A percentile compares a stretch with the other conserved stretches of the same genome.
phyloP scores from a whole-genome alignment of 2,888 invertebrate species.

The Eilema sororculum region DNA sequence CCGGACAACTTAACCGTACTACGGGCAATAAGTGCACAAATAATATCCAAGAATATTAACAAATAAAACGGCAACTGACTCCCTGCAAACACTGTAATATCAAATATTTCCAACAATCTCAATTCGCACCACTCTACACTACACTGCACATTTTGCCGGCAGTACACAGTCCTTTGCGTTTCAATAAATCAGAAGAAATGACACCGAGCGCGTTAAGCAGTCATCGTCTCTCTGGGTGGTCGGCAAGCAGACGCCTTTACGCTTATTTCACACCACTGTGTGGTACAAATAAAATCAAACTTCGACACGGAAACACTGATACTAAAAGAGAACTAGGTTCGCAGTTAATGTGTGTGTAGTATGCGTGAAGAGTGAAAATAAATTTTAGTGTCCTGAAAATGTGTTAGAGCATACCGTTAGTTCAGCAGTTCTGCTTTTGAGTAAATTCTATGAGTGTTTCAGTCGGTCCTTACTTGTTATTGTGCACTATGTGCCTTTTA shows the following conservation, averaged over 20 bases:
- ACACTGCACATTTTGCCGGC: constrained; percentile 46
- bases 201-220: constrained; percentile 81
- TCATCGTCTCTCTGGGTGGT: constrained; percentile 84
- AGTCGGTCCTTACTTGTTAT: not conserved
- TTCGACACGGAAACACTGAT: constrained; percentile 67
- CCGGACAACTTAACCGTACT: no score
- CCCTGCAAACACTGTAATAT: not conserved
- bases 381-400: constrained; percentile 39
- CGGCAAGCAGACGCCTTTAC: constrained; percentile 75
- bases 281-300: constrained; percentile 76
- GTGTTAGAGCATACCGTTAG: constrained; percentile 19
- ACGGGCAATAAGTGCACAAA: no score
- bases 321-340: constrained; percentile 60
- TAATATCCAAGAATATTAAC: not conserved
- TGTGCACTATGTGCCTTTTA: not conserved
- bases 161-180: constrained; percentile 70
- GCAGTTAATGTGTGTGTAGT: constrained; percentile 33
- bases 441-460: constrained; percentile 2
- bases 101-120: constrained; percentile 16
- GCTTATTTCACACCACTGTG: constrained; percentile 78
- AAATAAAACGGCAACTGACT: not conserved
- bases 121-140: constrained; percentile 31
- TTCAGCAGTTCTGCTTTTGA: constrained; percentile 5
- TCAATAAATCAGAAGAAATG: constrained; percentile 85
- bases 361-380: constrained; percentile 42